Conservation (phyloP, 1,140 invertebrate genomes). For the Odontomachus brunneus region DNA sequence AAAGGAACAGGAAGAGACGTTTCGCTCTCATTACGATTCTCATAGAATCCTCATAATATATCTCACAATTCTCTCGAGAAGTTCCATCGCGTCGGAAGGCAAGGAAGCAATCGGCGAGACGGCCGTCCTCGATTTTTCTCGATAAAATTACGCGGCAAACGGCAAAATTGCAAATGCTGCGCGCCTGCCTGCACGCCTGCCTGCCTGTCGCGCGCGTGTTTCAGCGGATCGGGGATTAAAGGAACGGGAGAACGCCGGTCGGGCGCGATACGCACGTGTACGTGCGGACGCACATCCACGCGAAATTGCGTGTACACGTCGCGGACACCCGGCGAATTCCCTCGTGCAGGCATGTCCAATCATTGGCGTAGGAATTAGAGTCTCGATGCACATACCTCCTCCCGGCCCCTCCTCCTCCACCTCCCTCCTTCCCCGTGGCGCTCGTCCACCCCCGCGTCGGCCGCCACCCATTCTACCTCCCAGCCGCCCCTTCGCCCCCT, state of each 20-base stretch:
- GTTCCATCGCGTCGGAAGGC: no score
- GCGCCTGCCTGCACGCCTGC: no score
- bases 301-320: constrained; percentile 51
- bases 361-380: constrained; percentile 69
- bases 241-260: constrained; percentile 27
- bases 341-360: constrained; percentile 64
- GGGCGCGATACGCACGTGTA: constrained; percentile 37
- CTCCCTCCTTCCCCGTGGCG: background rate
- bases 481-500: background rate
- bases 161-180: background rate
- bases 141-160: background rate
- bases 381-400: constrained; percentile 61
- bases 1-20: no score
- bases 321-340: constrained; percentile 57
- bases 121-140: background rate
- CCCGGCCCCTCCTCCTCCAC: background rate
- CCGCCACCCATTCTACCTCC: no score
- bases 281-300: constrained; percentile 23
- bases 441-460: background rate
- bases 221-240: constrained; percentile 31
- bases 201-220: background rate
- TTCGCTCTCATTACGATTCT: no score
- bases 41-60: no score
- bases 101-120: no score
- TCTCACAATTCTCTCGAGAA: no score